These are phyloP conservation scores for Ectropis grisescens DNA, from an alignment of 1,140 invertebrate genomes.

Conservation along the genomic window DNA sequence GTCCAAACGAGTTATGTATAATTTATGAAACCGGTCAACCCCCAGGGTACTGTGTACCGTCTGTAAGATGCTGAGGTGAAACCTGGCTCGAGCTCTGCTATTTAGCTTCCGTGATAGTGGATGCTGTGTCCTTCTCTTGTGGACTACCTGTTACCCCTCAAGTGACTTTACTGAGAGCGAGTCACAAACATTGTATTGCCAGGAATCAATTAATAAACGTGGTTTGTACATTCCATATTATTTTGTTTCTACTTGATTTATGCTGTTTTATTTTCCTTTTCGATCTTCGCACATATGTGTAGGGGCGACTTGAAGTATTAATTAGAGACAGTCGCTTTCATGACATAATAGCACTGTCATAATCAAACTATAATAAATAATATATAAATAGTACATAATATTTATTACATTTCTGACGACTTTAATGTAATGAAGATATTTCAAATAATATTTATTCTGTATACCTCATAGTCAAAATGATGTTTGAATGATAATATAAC, in stretches of 20 bases:
- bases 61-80: conserved; percentile 40
- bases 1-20: conserved; percentile 64
- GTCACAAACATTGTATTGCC: conserved; percentile 69
- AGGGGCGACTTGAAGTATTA: conserved; percentile 38
- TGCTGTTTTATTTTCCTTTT: conserved; percentile 65
- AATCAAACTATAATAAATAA: conserved; percentile 30
- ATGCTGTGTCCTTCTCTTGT: conserved; percentile 54
- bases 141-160: conserved; percentile 21
- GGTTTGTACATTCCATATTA: conserved; percentile 79
- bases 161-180: conserved; percentile 39
- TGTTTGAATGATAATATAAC: conserved; percentile 69
- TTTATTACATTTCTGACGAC: conserved; percentile 52
- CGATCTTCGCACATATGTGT: conserved; percentile 28
- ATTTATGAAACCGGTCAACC: conserved; percentile 57
- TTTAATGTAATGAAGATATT: conserved; percentile 53
- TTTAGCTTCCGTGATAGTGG: conserved; percentile 67
- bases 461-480: conserved; percentile 68
- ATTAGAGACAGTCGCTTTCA: conserved; percentile 34
- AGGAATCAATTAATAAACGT: conserved; percentile 72
- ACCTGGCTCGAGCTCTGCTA: conserved; percentile 54
- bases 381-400: conserved; percentile 31
- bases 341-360: conserved; percentile 44
- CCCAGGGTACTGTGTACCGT: conserved; percentile 57
- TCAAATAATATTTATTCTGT: conserved; percentile 66
- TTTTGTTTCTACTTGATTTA: conserved; percentile 71